Evolutionary conservation across 2,113 vertebrate species (phyloP).

Genomic region (Okapia johnstoni): DNA sequence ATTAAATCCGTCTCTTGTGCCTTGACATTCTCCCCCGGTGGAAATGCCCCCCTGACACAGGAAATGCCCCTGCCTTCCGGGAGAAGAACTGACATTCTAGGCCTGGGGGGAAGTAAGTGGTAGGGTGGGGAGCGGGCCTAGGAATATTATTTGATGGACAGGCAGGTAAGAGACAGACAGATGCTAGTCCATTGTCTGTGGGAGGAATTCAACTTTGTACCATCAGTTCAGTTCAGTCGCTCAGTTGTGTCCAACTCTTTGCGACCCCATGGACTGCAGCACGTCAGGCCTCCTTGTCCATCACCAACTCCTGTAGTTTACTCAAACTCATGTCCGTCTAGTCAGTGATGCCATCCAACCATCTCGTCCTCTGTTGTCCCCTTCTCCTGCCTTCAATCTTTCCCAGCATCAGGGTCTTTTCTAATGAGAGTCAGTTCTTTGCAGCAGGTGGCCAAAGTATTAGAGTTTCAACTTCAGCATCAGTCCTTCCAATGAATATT

Average conservation of each 20-base stretch:
- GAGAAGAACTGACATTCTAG: neutral
- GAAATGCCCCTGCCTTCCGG: neutral
- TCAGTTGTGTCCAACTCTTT: neutral
- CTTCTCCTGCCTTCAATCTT: neutral
- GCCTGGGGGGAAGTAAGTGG: neutral
- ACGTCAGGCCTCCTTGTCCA: neutral
- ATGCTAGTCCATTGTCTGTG: neutral
- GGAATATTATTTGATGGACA: neutral
- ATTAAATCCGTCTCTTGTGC: neutral
- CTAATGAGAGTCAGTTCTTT: neutral
- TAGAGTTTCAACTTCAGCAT: neutral
- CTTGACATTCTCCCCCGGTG: neutral
- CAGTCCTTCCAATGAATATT: neutral
- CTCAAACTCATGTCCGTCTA: neutral
- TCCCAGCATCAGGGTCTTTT: neutral
- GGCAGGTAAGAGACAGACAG: neutral
- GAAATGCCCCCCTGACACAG: neutral
- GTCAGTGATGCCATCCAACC: neutral
- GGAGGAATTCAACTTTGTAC: neutral
- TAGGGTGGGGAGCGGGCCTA: neutral
- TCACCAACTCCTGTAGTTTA: neutral
- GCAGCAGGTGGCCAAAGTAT: neutral
- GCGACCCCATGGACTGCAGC: neutral
- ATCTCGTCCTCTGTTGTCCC: neutral
- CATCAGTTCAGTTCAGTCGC: neutral